Conservation (phyloP, 2,797 vertebrate genomes). For the Halcyon chelicuti region DNA sequence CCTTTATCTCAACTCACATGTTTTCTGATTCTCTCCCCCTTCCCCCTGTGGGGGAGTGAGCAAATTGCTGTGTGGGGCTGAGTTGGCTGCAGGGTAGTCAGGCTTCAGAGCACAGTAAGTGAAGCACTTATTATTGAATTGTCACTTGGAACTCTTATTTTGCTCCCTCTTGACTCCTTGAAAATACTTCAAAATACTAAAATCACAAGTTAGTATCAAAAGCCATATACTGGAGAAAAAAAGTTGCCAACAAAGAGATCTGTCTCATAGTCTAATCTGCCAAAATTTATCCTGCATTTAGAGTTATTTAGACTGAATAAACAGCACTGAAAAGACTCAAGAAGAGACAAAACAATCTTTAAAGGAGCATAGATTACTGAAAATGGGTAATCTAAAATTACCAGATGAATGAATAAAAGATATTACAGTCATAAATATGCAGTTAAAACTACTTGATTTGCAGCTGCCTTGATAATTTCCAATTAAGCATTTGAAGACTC, state of each 20-base stretch:
- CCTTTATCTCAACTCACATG: neutral
- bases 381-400: constrained; percentile 27
- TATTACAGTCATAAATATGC: neutral
- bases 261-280: neutral
- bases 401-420: constrained; percentile 4
- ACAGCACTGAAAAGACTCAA: neutral
- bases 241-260: neutral
- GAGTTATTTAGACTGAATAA: neutral
- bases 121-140: neutral
- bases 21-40: neutral
- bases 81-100: neutral
- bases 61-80: neutral
- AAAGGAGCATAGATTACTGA: neutral
- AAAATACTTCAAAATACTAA: neutral
- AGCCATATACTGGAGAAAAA: neutral
- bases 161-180: neutral
- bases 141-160: neutral
- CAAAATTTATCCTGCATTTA: neutral
- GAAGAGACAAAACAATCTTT: neutral
- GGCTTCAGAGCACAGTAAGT: neutral
- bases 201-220: neutral
- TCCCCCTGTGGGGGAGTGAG: neutral
- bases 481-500: constrained; percentile 19
- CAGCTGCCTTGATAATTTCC: constrained; percentile 16
- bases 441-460: neutral